Conservation (phyloP, 1,140 invertebrate genomes). For the Trigoniulus corallinus region DNA sequence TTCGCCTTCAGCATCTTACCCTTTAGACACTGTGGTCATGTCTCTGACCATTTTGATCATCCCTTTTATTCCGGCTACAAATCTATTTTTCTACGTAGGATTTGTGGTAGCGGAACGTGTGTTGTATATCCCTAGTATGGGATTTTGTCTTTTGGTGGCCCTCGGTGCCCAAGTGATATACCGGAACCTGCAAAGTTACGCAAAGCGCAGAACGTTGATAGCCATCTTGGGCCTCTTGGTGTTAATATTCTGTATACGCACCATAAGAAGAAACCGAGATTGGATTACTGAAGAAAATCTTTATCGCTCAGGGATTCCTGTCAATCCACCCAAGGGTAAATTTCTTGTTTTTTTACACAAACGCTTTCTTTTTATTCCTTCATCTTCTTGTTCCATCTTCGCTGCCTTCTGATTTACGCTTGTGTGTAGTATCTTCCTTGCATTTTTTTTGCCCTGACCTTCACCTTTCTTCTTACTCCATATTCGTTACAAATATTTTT, state of each 20-base stretch:
- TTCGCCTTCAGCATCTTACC: neutral
- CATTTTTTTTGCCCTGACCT: no score
- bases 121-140: constrained; percentile 64
- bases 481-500: no score
- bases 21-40: constrained; percentile 21
- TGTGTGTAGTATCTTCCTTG: constrained; percentile 3
- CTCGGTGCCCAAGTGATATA: constrained; percentile 32
- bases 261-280: constrained; percentile 65
- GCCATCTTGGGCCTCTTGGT: constrained; percentile 36
- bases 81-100: constrained; percentile 80
- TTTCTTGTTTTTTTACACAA: constrained; percentile 5
- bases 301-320: constrained; percentile 70
- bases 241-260: constrained; percentile 49
- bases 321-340: constrained; percentile 97
- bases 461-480: no score
- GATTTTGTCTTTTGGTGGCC: constrained; percentile 75
- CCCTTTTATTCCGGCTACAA: constrained; percentile 85
- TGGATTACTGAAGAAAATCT: constrained; percentile 86
- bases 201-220: constrained; percentile 23
- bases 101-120: constrained; percentile 86
- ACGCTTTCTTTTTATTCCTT: neutral
- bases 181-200: constrained; percentile 22
- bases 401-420: no score
- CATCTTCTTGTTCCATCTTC: constrained; percentile 19
- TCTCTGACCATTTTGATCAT: constrained; percentile 61